Evolutionary conservation across 1,140 invertebrate genomes (phyloP), one percentile per base, ranked within the genome.

Genomic region (Eumeta japonica): DNA sequence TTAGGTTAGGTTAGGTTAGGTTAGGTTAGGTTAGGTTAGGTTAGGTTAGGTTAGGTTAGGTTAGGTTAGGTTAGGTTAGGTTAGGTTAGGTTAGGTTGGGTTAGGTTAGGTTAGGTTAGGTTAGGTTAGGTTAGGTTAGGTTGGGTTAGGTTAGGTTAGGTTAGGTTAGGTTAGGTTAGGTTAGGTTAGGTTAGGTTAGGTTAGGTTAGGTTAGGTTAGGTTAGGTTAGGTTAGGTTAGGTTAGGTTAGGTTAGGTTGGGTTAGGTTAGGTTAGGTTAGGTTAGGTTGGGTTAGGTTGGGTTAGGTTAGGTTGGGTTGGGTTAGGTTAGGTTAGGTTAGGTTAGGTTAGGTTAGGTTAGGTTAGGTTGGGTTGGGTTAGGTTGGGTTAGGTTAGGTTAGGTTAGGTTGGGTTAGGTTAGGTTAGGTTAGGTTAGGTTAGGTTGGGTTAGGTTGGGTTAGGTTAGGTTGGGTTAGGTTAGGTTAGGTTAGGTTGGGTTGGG

Each of bases 11-110:
- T 41, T 28, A 37, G 39, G 33, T 41, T 37, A 29, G 39, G 33
- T 41, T 28, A 37, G 39, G 33, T 36, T 36, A 41, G 39, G 39
- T 41, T 41, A 35, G 39, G 39, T 41, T 41, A 28, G 39, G 39
- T 41, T 41, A 35, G 38, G 38, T 39, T 39, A 39, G 38, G 38
- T 39, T 37, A 10, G 39, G 32, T 41, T 35, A 35, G 39, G 39
- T 41, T 41, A 36, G 39, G 39, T 41, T 41, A 41, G 39, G 32
- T 41, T 35, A 41, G 37, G 37, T 39, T 39, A 39, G 37, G 37
- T 39, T 39, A 39, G 37, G 28, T 39, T 32, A 39, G 37, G 37
- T 39, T 39, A 39, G 37, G 37, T 39, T 39, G 19, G 37, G 28
- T 39, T 32, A 39, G 37, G 37, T n/a, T n/a, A 24, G 37, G 37